Evolutionary conservation across 2,888 invertebrate species (phyloP).

Genomic region (Biston stratarius): DNA sequence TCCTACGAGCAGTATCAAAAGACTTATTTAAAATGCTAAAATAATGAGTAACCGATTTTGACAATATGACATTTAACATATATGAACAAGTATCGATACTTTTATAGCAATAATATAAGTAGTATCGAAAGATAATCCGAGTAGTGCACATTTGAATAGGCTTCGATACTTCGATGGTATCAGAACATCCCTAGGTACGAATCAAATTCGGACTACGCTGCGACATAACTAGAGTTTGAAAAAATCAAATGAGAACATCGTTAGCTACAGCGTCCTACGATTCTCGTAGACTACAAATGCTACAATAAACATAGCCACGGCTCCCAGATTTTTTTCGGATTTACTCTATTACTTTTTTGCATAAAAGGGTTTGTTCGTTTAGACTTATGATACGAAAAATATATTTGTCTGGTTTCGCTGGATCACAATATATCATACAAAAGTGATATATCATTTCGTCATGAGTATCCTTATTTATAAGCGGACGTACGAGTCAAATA

Average conservation of each 20-base stretch:
- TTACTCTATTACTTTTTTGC: conserved; percentile 30
- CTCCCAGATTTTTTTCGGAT: conserved; percentile 29
- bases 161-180: too few species aligned
- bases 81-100: too few species aligned
- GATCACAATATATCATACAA: conserved; percentile 27
- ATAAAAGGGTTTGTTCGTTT: conserved; percentile 28
- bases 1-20: too few species aligned
- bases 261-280: conserved; percentile 32
- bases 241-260: conserved; percentile 28
- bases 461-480: conserved; percentile 8
- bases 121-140: too few species aligned
- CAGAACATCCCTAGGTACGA: conserved; percentile 6
- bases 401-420: conserved; percentile 27
- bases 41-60: too few species aligned
- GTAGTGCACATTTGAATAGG: too few species aligned
- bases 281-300: conserved; percentile 34
- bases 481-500: conserved; percentile 7
- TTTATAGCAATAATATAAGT: too few species aligned
- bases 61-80: too few species aligned
- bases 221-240: conserved; percentile 36
- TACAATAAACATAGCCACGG: conserved; percentile 31
- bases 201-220: conserved; percentile 29
- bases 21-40: too few species aligned
- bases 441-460: conserved; percentile 26
- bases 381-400: conserved; percentile 32